Evolutionary conservation across 2,113 vertebrate species (phyloP), one percentile per base, ranked within the genome.

Genomic region (Hemiscyllium ocellatum): DNA sequence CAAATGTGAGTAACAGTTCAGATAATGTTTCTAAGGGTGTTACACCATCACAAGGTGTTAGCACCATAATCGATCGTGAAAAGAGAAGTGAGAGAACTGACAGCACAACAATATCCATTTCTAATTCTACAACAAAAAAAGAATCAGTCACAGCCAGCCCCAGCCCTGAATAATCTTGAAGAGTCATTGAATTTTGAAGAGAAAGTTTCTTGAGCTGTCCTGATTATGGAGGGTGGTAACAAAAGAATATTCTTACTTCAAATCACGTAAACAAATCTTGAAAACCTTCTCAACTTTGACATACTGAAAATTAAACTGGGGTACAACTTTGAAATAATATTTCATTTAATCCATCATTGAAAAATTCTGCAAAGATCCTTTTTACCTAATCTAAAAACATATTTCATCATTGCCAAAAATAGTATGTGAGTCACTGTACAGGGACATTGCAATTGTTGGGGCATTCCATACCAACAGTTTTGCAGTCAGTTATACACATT

Each of bases 331-430:
- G 37, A 72, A 70, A 95, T 70, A 50, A 94, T 4, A 95, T 72
- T 72, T 95, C 68, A 95, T 95, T 95, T 95, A 93, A 93, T 93
- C 89, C 19, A 65, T 68, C 89, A 42, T 66, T 72, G 76, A 95
- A 61, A 61, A 61, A 70, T 50, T 95, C 72, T 72, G 93, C 50
- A 42, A 95, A 72, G 37, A 37, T 66, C 66, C 61, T 93, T 93
- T 65, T 65, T 66, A n/a, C 61, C 89, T 68, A 6, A 50, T 47
- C 65, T 95, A 95, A 95, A 94, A 95, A 68, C 65, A 65, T 66
- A 66, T 66, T 7, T 93, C 50, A 72, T 70, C 68, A 90, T 47
- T 26, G 24, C 22, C 94, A 95, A 70, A 95, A 72, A 95, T 95
- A 95, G 68, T 50, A 95, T 66, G 33, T 50, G 94, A 95, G 26